Evolutionary conservation across 2,113 vertebrate species (phyloP).

Genomic region (Apus apus): DNA sequence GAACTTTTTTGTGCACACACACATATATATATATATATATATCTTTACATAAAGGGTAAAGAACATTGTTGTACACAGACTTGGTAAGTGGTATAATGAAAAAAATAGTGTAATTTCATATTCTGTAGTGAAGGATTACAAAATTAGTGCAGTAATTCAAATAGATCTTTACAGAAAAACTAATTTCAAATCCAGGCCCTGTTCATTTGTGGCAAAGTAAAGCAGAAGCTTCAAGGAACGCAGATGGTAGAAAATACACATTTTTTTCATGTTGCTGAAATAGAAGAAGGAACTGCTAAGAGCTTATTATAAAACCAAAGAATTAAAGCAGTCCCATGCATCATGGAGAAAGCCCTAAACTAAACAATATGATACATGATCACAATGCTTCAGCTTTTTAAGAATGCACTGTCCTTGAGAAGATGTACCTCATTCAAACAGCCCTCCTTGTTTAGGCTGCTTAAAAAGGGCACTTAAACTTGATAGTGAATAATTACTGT

Average conservation of each 20-base stretch:
- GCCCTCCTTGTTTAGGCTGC: neutral
- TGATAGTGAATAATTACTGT: neutral
- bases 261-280: neutral
- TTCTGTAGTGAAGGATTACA: neutral
- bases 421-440: neutral
- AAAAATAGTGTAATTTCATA: neutral
- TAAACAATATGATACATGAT: neutral
- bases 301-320: neutral
- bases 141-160: neutral
- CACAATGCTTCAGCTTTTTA: neutral
- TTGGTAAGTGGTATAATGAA: neutral
- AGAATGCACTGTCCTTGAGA: neutral
- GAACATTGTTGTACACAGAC: neutral
- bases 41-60: neutral
- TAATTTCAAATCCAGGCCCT: neutral
- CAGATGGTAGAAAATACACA: neutral
- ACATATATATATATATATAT: no score
- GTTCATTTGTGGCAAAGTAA: neutral
- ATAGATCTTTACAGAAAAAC: neutral
- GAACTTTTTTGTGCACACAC: neutral
- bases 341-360: neutral
- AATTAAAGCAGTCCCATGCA: neutral
- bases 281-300: neutral
- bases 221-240: neutral
- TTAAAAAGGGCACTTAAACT: neutral